Percentiles rank a stretch among this genome's conserved stretches.
These are phyloP conservation scores for Odontophorus gujanensis DNA, from an alignment of 2,113 vertebrate species.

Conservation along the genomic window DNA sequence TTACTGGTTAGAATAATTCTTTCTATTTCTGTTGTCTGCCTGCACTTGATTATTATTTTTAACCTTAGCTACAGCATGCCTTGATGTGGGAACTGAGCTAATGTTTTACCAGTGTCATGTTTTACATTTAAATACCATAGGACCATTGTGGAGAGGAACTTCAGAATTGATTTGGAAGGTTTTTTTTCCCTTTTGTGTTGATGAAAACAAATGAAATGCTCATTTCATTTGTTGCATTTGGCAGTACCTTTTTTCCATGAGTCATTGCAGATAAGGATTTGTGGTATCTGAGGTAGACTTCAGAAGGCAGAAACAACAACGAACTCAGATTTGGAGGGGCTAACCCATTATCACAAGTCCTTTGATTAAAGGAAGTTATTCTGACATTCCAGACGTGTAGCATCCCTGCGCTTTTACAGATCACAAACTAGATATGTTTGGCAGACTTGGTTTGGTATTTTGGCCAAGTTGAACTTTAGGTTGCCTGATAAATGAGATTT, in stretches of 20 bases:
- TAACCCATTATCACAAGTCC: background rate
- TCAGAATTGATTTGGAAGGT: background rate
- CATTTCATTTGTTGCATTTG: background rate
- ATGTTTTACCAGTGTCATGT: background rate
- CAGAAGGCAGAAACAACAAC: background rate
- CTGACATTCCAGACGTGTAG: background rate
- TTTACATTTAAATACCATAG: background rate
- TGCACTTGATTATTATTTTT: background rate
- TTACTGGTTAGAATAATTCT: background rate
- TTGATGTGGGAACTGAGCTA: background rate
- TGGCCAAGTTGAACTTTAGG: background rate
- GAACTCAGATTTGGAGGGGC: background rate
- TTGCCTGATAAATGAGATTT: background rate
- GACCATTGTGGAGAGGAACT: background rate
- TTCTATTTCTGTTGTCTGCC: background rate
- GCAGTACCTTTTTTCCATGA: background rate
- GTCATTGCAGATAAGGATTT: background rate
- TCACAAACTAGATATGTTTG: background rate
- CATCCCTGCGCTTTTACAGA: background rate
- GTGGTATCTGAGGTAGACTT: background rate
- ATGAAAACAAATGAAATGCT: background rate
- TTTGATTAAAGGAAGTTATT: constrained; percentile 10
- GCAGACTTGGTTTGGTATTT: background rate
- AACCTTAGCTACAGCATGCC: background rate
- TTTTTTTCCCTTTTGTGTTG: background rate